Evolutionary conservation across 1,140 invertebrate genomes (phyloP), one percentile per base, ranked within the genome.

Genomic region (Helicoverpa zea): DNA sequence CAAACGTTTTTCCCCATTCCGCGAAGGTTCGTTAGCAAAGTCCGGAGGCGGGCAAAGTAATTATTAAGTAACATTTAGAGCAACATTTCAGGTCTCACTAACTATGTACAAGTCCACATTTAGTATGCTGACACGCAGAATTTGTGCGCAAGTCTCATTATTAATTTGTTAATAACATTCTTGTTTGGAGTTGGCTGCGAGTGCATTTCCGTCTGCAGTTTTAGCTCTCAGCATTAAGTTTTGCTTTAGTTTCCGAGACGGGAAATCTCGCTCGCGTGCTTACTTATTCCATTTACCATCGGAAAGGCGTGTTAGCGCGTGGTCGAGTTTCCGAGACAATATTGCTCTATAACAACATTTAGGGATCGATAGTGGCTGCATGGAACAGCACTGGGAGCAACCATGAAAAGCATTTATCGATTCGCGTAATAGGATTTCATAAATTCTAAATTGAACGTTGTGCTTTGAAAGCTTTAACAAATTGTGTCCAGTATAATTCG

Each of bases 141-240:
- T 63, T 77, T 77, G 61, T 66, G 52, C 54, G 35, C 75, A 66
- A 78, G 47, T 68, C 77, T 79, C 77, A 79, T 79, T 77, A 73
- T 77, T 81, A 81, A 77, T 81, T 81, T 74, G 64, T 81, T 81
- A 29, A 70, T 59, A 61, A 76, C 72, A 66, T 54, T 70, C 66
- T 74, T 79, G 70, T 79, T 78, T 66, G 80, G 29, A 81, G 74
- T 64, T 78, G 59, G 64, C 70, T 61, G 73, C 59, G 68, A 80
- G 79, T 77, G 74, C 74, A 83, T 77, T 59, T 78, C 51, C 59
- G 73, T 80, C 52, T 81, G 72, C 73, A 81, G 80, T 72, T 81
- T 82, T 73, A 80, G 81, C 74, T 81, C 75, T 56, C 79, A 80
- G 75, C 79, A 75, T 66, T 72, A 76, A 84, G 76, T 80, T 80